Percentiles rank a stretch among this genome's conserved stretches.
Conservation (phyloP, 2,797 vertebrate species). For the Zenarchopterus dispar region DNA sequence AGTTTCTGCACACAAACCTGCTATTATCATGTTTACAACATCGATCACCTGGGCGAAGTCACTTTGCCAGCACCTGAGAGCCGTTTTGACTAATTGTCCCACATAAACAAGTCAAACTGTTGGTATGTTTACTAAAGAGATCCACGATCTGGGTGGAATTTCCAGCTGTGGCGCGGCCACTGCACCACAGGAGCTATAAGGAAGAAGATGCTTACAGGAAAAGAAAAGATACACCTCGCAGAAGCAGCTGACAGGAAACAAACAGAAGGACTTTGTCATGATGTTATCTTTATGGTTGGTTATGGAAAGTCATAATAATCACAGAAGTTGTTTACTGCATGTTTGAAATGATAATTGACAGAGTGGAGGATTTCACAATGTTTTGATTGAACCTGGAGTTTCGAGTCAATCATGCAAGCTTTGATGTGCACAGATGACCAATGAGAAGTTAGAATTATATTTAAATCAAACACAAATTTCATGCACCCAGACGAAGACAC, state of each 20-base stretch:
- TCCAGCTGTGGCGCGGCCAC: slow-evolving; percentile 43
- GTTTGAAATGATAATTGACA: too few relatives aligned
- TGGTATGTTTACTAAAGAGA: slow-evolving; percentile 8
- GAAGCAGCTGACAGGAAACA: slow-evolving; percentile 42
- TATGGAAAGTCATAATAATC: neutral
- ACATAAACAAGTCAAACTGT: slow-evolving; percentile 12
- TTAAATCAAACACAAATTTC: neutral
- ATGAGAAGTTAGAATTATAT: too few relatives aligned
- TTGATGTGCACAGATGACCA: neutral
- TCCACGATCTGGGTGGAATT: slow-evolving; percentile 57
- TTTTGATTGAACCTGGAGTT: slow-evolving; percentile 11
- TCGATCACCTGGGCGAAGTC: neutral
- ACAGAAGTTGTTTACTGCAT: neutral
- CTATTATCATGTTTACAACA: neutral
- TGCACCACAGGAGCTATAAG: slow-evolving; percentile 40
- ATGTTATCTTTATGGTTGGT: neutral
- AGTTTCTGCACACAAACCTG: neutral
- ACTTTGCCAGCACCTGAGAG: neutral
- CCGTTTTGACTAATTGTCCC: neutral
- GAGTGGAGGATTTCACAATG: neutral
- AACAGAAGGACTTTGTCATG: slow-evolving; percentile 18
- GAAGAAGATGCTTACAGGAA: slow-evolving; percentile 52
- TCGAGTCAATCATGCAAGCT: neutral
- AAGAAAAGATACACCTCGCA: slow-evolving; percentile 41
- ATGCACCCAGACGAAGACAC: slow-evolving; percentile 26